A percentile compares a stretch with the other conserved stretches of the same genome.
These are phyloP conservation scores for Drosophila falleni DNA, from an alignment of 2,888 invertebrate species.

Conservation along the genomic window DNA sequence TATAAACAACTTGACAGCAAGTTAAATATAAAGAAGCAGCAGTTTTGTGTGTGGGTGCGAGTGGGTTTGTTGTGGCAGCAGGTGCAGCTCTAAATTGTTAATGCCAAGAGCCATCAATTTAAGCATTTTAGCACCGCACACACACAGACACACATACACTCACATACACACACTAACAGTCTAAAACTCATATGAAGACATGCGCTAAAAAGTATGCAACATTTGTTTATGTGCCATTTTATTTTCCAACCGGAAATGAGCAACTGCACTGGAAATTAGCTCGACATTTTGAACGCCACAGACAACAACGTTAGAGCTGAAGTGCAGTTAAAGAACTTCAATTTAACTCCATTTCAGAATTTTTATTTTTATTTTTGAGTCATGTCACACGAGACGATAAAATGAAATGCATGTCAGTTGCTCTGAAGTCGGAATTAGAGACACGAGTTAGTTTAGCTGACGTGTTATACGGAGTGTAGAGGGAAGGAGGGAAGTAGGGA, in stretches of 20 bases:
- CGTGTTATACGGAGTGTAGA: background rate
- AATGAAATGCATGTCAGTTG: conserved; percentile 49
- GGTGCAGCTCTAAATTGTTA: conserved; percentile 63
- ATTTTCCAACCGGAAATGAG: conserved; percentile 56
- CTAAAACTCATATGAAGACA: background rate
- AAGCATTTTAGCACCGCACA: conserved; percentile 50
- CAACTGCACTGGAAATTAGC: conserved; percentile 25
- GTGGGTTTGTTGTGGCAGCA: conserved; percentile 42
- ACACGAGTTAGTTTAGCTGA: conserved; percentile 4
- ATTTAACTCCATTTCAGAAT: conserved; percentile 49
- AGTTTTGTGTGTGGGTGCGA: background rate
- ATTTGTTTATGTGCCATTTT: conserved; percentile 24
- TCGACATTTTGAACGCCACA: conserved; percentile 26
- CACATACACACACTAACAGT: background rate
- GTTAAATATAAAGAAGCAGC: conserved; percentile 30
- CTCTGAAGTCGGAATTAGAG: conserved; percentile 28
- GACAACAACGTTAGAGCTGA: conserved; percentile 7
- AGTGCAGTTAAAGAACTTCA: conserved; percentile 46
- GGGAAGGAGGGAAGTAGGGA: background rate
- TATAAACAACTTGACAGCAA: conserved; percentile 36
- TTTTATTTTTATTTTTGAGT: conserved; percentile 25
- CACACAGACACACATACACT: background rate
- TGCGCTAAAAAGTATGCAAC: conserved; percentile 58
- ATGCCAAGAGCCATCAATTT: conserved; percentile 69
- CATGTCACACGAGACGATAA: conserved; percentile 41